Percentiles rank a stretch among this genome's conserved stretches.
Conservation (phyloP, 2,888 invertebrate genomes). For the Malthinus flaveolus region DNA sequence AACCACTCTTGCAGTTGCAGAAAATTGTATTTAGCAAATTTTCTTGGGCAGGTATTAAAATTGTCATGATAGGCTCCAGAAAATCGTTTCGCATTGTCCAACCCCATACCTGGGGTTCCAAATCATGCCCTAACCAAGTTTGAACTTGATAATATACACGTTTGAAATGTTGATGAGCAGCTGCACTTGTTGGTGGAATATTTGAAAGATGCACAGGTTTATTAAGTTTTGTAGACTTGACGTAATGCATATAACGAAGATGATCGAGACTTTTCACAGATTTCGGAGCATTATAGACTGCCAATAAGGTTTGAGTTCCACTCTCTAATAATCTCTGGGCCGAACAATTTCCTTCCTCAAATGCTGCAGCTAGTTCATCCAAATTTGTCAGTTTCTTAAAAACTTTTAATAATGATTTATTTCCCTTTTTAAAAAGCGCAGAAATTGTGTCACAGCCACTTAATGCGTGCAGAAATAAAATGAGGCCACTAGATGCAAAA, state of each 20-base stretch:
- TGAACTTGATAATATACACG: no score
- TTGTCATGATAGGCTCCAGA: no score
- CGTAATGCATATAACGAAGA: slow-evolving; percentile 35
- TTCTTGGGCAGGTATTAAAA: not conserved
- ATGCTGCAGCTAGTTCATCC: no score
- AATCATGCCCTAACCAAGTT: no score
- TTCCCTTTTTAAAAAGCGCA: slow-evolving; percentile 39
- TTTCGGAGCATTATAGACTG: slow-evolving; percentile 47
- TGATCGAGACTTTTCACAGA: slow-evolving; percentile 33
- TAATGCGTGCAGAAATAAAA: slow-evolving; percentile 37
- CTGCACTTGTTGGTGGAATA: no score
- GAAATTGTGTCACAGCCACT: slow-evolving; percentile 41
- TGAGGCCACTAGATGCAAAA: no score
- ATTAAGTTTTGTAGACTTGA: slow-evolving; percentile 43
- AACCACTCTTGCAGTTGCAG: slow-evolving; percentile 1
- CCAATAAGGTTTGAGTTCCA: slow-evolving; percentile 40
- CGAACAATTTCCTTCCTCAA: slow-evolving; percentile 46
- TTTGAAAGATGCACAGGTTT: no score
- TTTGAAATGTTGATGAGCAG: no score
- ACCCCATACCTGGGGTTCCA: no score
- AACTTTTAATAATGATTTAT: slow-evolving; percentile 35
- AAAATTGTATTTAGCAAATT: slow-evolving; percentile 3
- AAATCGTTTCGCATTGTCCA: no score
- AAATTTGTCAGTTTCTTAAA: slow-evolving; percentile 37
- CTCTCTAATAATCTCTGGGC: slow-evolving; percentile 40